These are phyloP conservation scores for Formica exsecta DNA, from an alignment of 1,140 invertebrate species.

Conservation along the genomic window DNA sequence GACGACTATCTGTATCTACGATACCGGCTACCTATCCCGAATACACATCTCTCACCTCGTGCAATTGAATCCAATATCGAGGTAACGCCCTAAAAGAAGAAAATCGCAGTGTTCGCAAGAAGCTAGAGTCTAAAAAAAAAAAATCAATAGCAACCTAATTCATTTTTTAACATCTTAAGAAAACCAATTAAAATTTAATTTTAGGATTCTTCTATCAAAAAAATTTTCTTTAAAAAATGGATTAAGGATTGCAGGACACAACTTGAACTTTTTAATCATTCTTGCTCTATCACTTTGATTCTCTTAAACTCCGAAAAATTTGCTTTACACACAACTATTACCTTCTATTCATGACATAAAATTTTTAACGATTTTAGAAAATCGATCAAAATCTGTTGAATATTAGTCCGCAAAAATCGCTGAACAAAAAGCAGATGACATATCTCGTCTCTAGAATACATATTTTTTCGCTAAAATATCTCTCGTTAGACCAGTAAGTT, in stretches of 20 bases:
- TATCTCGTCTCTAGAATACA: neutral
- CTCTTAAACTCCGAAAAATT: neutral
- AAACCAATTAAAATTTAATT: neutral
- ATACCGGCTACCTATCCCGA: constrained; percentile 1
- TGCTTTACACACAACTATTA: neutral
- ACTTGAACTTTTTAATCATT: neutral
- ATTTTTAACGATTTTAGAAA: neutral
- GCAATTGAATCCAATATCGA: neutral
- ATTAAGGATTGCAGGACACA: neutral
- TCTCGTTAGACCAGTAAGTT: neutral
- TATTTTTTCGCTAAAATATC: neutral
- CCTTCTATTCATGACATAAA: constrained; percentile 27
- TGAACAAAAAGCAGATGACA: neutral
- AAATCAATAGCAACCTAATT: too few species aligned
- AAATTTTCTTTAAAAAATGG: neutral
- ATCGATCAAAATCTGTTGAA: neutral
- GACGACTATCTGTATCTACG: neutral
- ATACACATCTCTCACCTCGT: neutral
- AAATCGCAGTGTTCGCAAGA: neutral
- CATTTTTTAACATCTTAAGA: neutral
- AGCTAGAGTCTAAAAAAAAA: neutral
- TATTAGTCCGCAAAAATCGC: neutral
- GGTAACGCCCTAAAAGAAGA: constrained; percentile 1
- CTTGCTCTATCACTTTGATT: neutral
- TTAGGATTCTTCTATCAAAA: neutral